Percentiles rank a stretch among this genome's conserved stretches.
Conservation (phyloP, 2,113 vertebrate genomes). For the Apodemus speciosus region DNA sequence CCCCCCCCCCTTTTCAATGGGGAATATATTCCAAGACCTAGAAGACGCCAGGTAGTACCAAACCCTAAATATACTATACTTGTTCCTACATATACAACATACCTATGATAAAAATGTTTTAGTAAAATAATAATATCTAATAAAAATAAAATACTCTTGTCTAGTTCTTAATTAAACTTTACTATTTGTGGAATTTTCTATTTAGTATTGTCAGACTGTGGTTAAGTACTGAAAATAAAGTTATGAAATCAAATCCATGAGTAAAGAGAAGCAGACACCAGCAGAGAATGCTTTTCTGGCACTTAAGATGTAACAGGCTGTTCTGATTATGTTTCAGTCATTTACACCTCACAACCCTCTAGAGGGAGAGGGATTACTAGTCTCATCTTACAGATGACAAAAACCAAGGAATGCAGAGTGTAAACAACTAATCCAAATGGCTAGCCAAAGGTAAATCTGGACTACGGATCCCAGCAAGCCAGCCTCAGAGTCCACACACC, state of each 20-base stretch:
- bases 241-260: not conserved
- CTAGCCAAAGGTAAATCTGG: not conserved
- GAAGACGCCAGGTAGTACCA: not conserved
- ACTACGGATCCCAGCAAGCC: constrained; percentile 9
- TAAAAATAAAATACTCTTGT: not conserved
- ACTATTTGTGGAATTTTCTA: not conserved
- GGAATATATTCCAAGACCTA: not conserved
- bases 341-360: not conserved
- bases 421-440: not conserved
- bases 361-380: not conserved
- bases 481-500: not conserved
- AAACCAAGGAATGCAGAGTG: constrained; percentile 9
- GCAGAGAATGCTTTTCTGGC: not conserved
- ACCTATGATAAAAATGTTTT: not conserved
- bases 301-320: not conserved
- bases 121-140: not conserved
- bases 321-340: not conserved
- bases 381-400: not conserved
- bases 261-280: not conserved
- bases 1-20: not conserved
- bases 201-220: not conserved
- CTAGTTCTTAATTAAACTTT: not conserved
- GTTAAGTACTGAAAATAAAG: not conserved
- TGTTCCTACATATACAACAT: not conserved
- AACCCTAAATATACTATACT: not conserved